phyloP scores from a whole-genome alignment of 2,797 vertebrate species.

The Peromyscus aztecus region DNA sequence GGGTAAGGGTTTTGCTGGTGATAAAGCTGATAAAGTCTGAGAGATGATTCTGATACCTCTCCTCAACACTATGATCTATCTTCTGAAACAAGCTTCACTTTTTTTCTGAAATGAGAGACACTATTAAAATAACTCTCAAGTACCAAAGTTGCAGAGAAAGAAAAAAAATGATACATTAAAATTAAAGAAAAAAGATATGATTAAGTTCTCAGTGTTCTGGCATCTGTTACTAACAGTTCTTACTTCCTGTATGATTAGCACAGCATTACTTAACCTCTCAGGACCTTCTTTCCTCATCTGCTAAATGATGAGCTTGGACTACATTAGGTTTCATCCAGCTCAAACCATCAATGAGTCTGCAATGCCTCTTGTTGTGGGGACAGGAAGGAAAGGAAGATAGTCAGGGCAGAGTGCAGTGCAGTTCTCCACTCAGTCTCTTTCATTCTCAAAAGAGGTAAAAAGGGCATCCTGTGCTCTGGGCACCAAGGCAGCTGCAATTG shows the following conservation, averaged over 20 bases:
- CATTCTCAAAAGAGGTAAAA: slow-evolving; percentile 74
- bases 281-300: slow-evolving; percentile 34
- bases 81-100: neutral
- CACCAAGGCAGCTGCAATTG: slow-evolving; percentile 57
- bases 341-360: neutral
- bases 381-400: slow-evolving; percentile 10
- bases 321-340: neutral
- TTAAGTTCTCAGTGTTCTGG: slow-evolving; percentile 48
- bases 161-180: neutral
- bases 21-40: neutral
- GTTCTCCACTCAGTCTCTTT: slow-evolving; percentile 55
- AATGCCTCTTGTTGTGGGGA: neutral
- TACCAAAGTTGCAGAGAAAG: neutral
- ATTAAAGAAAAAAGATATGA: neutral
- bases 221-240: neutral
- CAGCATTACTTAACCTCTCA: slow-evolving; percentile 44
- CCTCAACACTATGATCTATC: neutral
- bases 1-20: neutral
- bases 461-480: slow-evolving; percentile 72
- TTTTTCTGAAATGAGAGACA: neutral
- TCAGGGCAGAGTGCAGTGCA: neutral
- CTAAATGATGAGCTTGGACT: slow-evolving; percentile 37
- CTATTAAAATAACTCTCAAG: slow-evolving; percentile 7
- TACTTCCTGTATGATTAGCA: slow-evolving; percentile 53
- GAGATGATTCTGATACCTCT: neutral